Evolutionary conservation across 1,140 invertebrate genomes (phyloP), one percentile per base, ranked within the genome.

Genomic region (Diplogasteroides magnus): DNA sequence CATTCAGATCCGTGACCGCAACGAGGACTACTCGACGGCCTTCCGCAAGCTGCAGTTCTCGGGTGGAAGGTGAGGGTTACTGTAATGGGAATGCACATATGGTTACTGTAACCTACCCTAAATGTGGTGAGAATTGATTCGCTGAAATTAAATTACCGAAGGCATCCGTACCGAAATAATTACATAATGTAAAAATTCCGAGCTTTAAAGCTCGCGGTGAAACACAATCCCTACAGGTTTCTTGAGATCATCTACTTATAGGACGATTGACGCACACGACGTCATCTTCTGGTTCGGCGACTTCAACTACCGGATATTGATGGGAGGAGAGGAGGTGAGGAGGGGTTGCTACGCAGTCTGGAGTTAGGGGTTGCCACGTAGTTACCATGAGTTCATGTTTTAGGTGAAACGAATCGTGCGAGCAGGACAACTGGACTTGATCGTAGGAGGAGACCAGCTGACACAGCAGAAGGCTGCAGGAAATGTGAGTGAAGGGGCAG

Each of bases 241-340:
- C n/a, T n/a, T n/a, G n/a, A n/a, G n/a, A n/a, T n/a, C n/a, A n/a
- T n/a, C n/a, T n/a, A n/a, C n/a, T n/a, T n/a, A n/a, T n/a, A n/a
- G 92, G 70, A 91, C 90, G 0, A 84, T 98, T 0, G 90, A 92
- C 83, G 91, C 91, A 15, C 96, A 99, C 83, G 96, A 99, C 86
- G 97, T 95, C 84, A 89, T 98, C 0, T 98, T 99, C 84, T 99
- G 96, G 95, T 95, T 94, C 84, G 97, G 97, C 0, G 97, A 99
- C 86, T 98, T 99, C 84, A 99, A 99, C 84, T 99, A 98, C 82
- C 87, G 97, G 67, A 90, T 99, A 71, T 94, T 97, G 83, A 89
- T 98, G 87, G 89, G 91, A 65, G 94, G 93, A 82, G 94, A 97
- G 15, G 37, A 48, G 37, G 37, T 48, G 37, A 48, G 37, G 6